These are phyloP conservation scores for Clepsis dumicolana DNA, from an alignment of 2,888 invertebrate species.

Conservation along the genomic window DNA sequence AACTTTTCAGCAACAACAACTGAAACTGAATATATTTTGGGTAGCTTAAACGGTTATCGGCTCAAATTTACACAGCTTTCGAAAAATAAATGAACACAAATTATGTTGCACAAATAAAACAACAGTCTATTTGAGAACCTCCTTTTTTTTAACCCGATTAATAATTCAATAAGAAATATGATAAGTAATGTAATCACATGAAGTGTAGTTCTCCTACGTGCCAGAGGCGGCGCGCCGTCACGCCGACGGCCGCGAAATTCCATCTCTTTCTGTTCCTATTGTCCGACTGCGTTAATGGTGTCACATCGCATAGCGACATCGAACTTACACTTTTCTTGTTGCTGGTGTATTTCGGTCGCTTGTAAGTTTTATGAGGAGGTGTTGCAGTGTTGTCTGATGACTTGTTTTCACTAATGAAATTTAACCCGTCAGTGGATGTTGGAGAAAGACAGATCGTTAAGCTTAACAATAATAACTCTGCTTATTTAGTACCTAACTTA, in stretches of 20 bases:
- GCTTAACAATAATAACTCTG: neutral
- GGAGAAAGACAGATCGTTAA: neutral
- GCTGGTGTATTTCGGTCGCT: conserved; percentile 66
- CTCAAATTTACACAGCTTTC: too few species aligned
- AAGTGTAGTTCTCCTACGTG: conserved; percentile 6
- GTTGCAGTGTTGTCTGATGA: conserved; percentile 35
- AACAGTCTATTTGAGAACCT: too few species aligned
- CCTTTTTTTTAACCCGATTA: too few species aligned
- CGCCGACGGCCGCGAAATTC: conserved; percentile 69
- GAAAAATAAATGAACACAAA: too few species aligned
- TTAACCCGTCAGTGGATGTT: conserved; percentile 14
- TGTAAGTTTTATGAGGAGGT: conserved; percentile 52
- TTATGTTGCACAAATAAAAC: too few species aligned
- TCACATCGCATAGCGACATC: conserved; percentile 79
- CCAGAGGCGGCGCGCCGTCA: conserved; percentile 30
- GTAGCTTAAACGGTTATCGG: too few species aligned
- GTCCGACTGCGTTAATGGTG: conserved; percentile 76
- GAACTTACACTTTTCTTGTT: conserved; percentile 63
- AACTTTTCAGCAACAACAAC: too few species aligned
- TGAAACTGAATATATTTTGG: too few species aligned
- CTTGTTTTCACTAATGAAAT: conserved; percentile 24
- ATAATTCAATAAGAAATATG: conserved; percentile 2
- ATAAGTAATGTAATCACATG: neutral
- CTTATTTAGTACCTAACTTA: neutral
- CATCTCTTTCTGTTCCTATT: conserved; percentile 71